Conservation (phyloP, 2,888 invertebrate species). For the Thecophora atra region DNA sequence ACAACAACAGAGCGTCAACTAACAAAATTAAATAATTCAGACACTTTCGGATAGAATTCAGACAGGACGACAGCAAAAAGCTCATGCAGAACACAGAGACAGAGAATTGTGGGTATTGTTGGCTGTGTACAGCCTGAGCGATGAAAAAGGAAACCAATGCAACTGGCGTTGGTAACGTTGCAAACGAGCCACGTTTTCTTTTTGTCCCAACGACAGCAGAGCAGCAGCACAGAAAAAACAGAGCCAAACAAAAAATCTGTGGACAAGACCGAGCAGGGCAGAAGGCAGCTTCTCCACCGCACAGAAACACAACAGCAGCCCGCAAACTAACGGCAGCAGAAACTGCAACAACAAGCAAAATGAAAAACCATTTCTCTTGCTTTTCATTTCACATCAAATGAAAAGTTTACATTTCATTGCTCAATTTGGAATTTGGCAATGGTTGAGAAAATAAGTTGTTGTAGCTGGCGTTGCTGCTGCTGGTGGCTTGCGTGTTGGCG, state of each 20-base stretch:
- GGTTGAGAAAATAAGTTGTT: slow-evolving; percentile 45
- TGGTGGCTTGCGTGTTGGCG: slow-evolving; percentile 15
- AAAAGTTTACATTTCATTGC: slow-evolving; percentile 47
- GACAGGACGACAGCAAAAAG: slow-evolving; percentile 15
- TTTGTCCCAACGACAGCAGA: slow-evolving; percentile 6
- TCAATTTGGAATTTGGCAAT: slow-evolving; percentile 48
- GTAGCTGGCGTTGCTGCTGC: slow-evolving; percentile 9
- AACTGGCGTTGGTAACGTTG: slow-evolving; percentile 16
- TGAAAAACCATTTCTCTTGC: slow-evolving; percentile 42
- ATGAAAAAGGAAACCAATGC: slow-evolving; percentile 14
- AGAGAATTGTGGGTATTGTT: slow-evolving; percentile 21
- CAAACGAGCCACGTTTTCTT: slow-evolving; percentile 1
- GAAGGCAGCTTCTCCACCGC: slow-evolving; percentile 22
- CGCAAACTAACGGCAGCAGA: slow-evolving; percentile 9
- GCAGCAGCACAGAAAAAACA: background rate
- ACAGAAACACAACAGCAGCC: slow-evolving; percentile 2
- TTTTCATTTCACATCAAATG: slow-evolving; percentile 43
- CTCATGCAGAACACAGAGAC: background rate
- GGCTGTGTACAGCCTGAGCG: slow-evolving; percentile 3
- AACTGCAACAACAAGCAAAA: slow-evolving; percentile 43
- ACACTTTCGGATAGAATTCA: slow-evolving; percentile 20
- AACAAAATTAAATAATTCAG: slow-evolving; percentile 31
- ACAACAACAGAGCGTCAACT: background rate
- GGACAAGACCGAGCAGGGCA: background rate
- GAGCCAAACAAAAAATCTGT: background rate